Percentiles rank a stretch among this genome's conserved stretches.
Conservation (phyloP, 2,797 vertebrate species). For the Columba guinea region DNA sequence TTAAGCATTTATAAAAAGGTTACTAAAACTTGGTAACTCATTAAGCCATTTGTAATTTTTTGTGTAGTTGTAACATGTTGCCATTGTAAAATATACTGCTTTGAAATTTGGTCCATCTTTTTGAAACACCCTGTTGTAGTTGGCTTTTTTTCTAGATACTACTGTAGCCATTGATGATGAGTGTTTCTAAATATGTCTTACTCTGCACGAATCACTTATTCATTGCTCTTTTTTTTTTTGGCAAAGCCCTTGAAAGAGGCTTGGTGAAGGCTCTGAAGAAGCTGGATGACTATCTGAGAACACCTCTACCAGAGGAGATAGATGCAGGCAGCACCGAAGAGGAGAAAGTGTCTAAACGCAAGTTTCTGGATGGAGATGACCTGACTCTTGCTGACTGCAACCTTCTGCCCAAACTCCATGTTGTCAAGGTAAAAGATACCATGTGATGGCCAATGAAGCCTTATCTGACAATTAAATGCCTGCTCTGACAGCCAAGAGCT, state of each 20-base stretch:
- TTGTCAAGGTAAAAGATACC: constrained; percentile 88
- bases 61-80: too few relatives aligned
- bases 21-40: too few relatives aligned
- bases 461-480: not conserved
- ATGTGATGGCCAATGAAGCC: not conserved
- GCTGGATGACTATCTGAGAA: constrained; percentile 90
- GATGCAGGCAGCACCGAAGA: constrained; percentile 84
- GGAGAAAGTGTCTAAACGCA: constrained; percentile 85
- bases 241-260: constrained; percentile 86
- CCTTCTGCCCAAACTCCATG: constrained; percentile 96
- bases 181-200: not conserved
- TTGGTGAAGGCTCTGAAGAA: constrained; percentile 89
- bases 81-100: too few relatives aligned
- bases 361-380: constrained; percentile 93
- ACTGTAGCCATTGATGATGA: not conserved
- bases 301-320: constrained; percentile 89
- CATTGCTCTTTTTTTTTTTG: constrained; percentile 2
- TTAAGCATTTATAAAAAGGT: too few relatives aligned
- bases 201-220: not conserved
- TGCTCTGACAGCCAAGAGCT: not conserved
- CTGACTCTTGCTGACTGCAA: constrained; percentile 97
- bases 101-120: too few relatives aligned
- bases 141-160: not conserved
- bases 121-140: not conserved
- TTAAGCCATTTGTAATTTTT: too few relatives aligned